Evolutionary conservation across 2,888 invertebrate genomes (phyloP), one percentile per base, ranked within the genome.

Genomic region (Hypomecis punctinalis): DNA sequence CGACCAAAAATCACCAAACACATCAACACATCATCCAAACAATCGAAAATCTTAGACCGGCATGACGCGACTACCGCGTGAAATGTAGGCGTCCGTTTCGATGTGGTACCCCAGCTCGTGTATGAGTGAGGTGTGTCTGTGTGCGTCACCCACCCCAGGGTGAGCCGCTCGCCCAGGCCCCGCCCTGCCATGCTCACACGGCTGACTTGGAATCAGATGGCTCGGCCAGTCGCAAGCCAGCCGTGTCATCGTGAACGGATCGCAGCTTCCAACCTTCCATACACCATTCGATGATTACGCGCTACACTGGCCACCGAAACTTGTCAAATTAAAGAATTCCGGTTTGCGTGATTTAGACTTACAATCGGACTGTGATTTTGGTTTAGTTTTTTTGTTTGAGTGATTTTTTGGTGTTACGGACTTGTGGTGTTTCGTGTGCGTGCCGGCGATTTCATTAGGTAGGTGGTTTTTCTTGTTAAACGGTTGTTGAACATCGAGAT

Each of bases 151-250:
- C 88, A 85, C 89, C 88, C 89, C 77, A 78, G 84, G 83, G 84
- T 80, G 84, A 80, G 80, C 23, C 23, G 23, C 80, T 83, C 84
- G 73, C 75, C 75, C 76, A 86, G 78, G 90, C 91, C 79, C 89
- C 89, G 88, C 91, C 92, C 88, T 82, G 76, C 77, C 84, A 84
- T 93, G 93, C 92, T 93, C 93, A 92, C 88, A 93, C 93, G 93
- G 93, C 89, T 93, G 90, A 93, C 80, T 93, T 91, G 91, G 85
- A 92, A 93, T 92, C 92, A 91, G 92, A 91, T 91, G 90, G 91
- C 88, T 89, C 84, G 90, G 90, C 89, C 93, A 93, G 93, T 93
- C 91, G 91, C 84, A 83, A 92, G 82, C 92, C 86, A 92, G 93
- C 93, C 93, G 91, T 92, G 89, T 84, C 87, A 89, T 88, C 90